A percentile compares a stretch with the other conserved stretches of the same genome.
These are phyloP conservation scores for Pseudochirops corinnae DNA, from an alignment of 2,797 vertebrate genomes.

Conservation along the genomic window DNA sequence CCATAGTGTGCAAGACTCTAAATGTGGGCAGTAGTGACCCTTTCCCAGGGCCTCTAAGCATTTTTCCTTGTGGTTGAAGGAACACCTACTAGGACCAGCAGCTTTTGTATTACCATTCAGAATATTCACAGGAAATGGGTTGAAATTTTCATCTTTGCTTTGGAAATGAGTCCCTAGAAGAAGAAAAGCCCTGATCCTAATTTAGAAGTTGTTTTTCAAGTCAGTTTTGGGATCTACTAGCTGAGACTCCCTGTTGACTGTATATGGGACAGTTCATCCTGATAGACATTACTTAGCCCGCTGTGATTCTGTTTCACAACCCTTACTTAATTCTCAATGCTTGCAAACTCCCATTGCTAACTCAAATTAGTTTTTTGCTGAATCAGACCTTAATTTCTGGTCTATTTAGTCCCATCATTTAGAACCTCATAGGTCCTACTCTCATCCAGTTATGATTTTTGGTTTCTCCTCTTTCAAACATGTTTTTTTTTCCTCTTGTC, in stretches of 20 bases:
- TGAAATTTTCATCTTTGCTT: slow-evolving; percentile 24
- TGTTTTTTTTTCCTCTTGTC: background rate
- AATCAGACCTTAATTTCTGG: slow-evolving; percentile 4
- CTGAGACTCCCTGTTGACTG: background rate
- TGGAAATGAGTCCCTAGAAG: background rate
- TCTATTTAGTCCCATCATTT: background rate
- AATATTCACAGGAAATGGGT: background rate
- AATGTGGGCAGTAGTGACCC: background rate
- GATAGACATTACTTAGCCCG: background rate
- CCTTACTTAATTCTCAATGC: slow-evolving; percentile 15
- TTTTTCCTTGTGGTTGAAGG: background rate
- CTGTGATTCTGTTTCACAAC: slow-evolving; percentile 16
- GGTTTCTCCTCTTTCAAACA: background rate
- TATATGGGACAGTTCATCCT: background rate
- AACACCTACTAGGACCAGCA: slow-evolving; percentile 8
- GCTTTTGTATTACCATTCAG: background rate
- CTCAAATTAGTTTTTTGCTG: slow-evolving; percentile 2
- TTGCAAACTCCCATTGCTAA: slow-evolving; percentile 37
- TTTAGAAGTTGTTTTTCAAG: slow-evolving; percentile 14
- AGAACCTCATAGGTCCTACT: background rate
- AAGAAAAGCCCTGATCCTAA: background rate
- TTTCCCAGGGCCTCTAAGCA: background rate
- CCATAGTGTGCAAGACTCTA: background rate
- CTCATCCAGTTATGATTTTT: slow-evolving; percentile 3
- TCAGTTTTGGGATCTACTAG: background rate